Evolutionary conservation across 2,888 invertebrate species (phyloP).

Genomic region (Nomada ruficornis): DNA sequence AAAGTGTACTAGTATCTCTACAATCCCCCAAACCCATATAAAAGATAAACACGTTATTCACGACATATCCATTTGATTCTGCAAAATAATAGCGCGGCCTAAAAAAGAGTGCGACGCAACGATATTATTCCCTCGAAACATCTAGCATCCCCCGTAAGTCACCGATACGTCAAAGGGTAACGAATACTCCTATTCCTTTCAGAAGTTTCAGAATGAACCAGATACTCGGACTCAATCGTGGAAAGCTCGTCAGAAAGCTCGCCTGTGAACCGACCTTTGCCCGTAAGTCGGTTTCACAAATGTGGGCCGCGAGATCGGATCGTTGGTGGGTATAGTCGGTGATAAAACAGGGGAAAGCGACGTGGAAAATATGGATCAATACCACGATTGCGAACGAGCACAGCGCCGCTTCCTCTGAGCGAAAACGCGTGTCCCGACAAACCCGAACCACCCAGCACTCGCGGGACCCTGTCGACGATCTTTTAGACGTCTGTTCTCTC

Average conservation of each 20-base stretch:
- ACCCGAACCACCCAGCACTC: slow-evolving; percentile 9
- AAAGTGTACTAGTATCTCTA: no score
- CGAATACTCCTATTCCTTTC: neutral
- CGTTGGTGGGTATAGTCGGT: slow-evolving; percentile 31
- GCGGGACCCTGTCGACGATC: slow-evolving; percentile 19
- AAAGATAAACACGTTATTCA: no score
- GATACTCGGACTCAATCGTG: slow-evolving; percentile 39
- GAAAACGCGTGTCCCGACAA: slow-evolving; percentile 40
- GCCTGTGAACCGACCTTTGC: slow-evolving; percentile 58
- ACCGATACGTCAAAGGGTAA: neutral
- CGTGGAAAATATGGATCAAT: slow-evolving; percentile 76
- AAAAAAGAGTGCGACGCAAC: no score
- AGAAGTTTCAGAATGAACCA: neutral
- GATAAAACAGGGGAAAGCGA: slow-evolving; percentile 52
- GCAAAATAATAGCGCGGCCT: no score
- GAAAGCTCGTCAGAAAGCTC: slow-evolving; percentile 43
- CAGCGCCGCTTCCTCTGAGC: slow-evolving; percentile 68
- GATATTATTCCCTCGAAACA: no score
- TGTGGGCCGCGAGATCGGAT: slow-evolving; percentile 58
- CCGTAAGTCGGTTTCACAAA: slow-evolving; percentile 62
- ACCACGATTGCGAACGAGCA: slow-evolving; percentile 72
- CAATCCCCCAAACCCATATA: no score
- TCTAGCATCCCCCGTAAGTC: neutral
- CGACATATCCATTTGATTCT: no score
- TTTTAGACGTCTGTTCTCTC: slow-evolving; percentile 11